phyloP scores from a whole-genome alignment of 1,140 invertebrate species.

The Hermatobates lingyangjiaoensis region DNA sequence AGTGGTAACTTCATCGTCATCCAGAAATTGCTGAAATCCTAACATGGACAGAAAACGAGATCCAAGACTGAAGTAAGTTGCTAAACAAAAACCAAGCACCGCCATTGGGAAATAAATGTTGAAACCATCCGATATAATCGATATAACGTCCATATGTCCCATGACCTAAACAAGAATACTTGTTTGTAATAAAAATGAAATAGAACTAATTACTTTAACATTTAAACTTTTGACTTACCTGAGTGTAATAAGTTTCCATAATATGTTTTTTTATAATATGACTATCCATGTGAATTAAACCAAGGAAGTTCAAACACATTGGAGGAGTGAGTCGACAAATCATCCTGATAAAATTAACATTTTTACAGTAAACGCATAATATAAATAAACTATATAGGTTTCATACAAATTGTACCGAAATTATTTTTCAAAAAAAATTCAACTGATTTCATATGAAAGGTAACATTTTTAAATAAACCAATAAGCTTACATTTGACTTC shows the following conservation, averaged over 20 bases:
- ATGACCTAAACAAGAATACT: constrained; percentile 50
- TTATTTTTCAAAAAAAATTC: too few species aligned
- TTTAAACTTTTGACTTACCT: constrained; percentile 31
- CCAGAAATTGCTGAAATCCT: constrained; percentile 90
- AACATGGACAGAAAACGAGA: constrained; percentile 68
- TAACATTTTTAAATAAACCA: too few species aligned
- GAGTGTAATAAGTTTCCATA: constrained; percentile 73
- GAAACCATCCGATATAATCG: constrained; percentile 92
- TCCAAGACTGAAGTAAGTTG: constrained; percentile 90
- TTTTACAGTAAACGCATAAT: too few species aligned
- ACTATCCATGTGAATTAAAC: constrained; percentile 94
- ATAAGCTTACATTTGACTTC: too few species aligned
- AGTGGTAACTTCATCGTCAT: constrained; percentile 78
- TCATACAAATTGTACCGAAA: too few species aligned
- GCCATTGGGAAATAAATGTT: constrained; percentile 98
- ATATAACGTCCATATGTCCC: constrained; percentile 98
- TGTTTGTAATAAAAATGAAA: background rate
- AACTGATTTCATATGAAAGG: too few species aligned
- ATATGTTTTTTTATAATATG: constrained; percentile 72
- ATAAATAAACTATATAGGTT: too few species aligned
- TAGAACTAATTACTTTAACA: background rate
- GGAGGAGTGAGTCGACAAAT: constrained; percentile 92
- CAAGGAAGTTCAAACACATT: constrained; percentile 94
- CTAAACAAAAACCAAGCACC: constrained; percentile 80
- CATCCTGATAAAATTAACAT: constrained; percentile 28